A percentile compares a stretch with the other conserved stretches of the same genome.
Evolutionary conservation across 2,113 vertebrate species (phyloP).

Genomic region (Pongo abelii): DNA sequence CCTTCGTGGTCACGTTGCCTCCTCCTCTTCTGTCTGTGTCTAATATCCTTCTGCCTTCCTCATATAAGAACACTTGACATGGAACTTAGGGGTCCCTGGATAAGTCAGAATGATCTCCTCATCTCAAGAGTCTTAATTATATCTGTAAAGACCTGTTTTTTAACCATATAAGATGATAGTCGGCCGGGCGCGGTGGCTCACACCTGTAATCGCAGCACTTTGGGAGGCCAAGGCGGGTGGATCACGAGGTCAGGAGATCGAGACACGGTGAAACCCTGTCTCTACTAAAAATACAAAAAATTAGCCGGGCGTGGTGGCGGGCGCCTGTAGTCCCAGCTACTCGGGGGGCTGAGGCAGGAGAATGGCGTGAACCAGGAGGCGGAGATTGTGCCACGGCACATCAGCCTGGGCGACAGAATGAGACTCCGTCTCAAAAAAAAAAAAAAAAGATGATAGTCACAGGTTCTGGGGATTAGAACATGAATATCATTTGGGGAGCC

Average conservation of each 20-base stretch:
- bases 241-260: too few relatives aligned
- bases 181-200: too few relatives aligned
- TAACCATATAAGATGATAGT: not conserved
- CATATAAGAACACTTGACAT: not conserved
- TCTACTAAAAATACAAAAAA: too few relatives aligned
- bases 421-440: too few relatives aligned
- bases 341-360: too few relatives aligned
- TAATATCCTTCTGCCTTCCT: not conserved
- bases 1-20: not conserved
- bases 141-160: not conserved
- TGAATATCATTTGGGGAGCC: not conserved
- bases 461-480: not conserved
- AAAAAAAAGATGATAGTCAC: not conserved
- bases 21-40: not conserved
- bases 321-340: too few relatives aligned
- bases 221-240: too few relatives aligned
- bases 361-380: too few relatives aligned
- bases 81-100: not conserved
- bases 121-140: not conserved
- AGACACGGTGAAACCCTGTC: too few relatives aligned
- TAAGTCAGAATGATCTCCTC: not conserved
- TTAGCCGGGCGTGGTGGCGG: accelerated
- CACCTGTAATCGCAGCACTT: too few relatives aligned
- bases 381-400: too few relatives aligned
- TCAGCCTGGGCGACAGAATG: too few relatives aligned